These are phyloP conservation scores for Papilio gigon DNA, from an alignment of 2,888 invertebrate species.

Conservation along the genomic window DNA sequence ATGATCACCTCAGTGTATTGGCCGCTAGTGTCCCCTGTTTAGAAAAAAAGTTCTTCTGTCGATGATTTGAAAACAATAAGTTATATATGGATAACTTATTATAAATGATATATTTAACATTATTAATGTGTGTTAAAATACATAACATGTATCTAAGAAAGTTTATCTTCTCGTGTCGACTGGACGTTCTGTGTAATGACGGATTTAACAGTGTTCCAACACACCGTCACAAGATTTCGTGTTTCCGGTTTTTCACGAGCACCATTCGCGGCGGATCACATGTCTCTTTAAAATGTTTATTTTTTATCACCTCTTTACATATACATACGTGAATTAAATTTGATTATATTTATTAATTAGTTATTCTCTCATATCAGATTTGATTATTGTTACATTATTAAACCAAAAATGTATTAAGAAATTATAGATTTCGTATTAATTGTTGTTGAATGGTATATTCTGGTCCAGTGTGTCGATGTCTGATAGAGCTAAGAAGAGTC, in stretches of 20 bases:
- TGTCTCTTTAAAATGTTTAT: not conserved
- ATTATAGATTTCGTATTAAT: not conserved
- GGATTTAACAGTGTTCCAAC: not conserved
- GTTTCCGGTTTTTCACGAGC: constrained; percentile 13
- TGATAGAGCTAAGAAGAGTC: not conserved
- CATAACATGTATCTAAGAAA: too few relatives aligned
- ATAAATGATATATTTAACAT: too few relatives aligned
- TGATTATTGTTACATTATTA: too few relatives aligned
- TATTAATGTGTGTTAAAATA: too few relatives aligned
- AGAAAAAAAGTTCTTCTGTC: too few relatives aligned
- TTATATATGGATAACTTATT: too few relatives aligned
- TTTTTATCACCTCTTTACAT: not conserved
- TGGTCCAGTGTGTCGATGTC: not conserved
- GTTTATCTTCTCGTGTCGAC: too few relatives aligned
- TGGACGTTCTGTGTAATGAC: not conserved
- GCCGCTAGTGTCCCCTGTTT: too few relatives aligned
- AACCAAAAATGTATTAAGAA: too few relatives aligned
- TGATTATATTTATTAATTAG: not conserved
- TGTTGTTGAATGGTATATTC: not conserved
- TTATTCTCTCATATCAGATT: not conserved
- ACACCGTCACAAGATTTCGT: constrained; percentile 1
- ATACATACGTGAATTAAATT: not conserved
- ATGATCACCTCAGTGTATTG: too few relatives aligned
- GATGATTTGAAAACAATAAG: too few relatives aligned
- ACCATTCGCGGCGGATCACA: constrained; percentile 9